Percentiles rank a stretch among this genome's conserved stretches.
Evolutionary conservation across 2,113 vertebrate genomes (phyloP).

Genomic region (Pyxicephalus adspersus): DNA sequence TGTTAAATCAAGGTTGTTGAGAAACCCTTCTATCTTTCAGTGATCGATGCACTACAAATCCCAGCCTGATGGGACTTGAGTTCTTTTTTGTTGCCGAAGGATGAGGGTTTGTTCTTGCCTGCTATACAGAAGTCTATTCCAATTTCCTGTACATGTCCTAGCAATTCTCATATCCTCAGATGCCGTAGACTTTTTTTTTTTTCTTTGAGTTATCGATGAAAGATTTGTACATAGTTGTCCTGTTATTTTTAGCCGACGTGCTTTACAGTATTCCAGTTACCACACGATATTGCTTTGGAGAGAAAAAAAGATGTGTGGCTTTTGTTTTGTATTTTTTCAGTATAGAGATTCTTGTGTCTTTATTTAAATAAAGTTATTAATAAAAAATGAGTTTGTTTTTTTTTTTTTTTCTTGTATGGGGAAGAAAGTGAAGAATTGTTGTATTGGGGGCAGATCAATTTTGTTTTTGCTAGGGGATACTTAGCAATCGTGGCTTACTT

Average conservation of each 20-base stretch:
- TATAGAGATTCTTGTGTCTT: slow-evolving; percentile 86
- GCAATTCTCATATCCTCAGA: slow-evolving; percentile 76
- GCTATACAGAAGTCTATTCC: slow-evolving; percentile 64
- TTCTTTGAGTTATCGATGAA: slow-evolving; percentile 75
- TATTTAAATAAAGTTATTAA: slow-evolving; percentile 95
- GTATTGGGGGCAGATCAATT: no score
- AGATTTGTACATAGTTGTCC: slow-evolving; percentile 79
- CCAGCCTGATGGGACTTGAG: no score
- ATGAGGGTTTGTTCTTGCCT: no score
- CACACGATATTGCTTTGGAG: slow-evolving; percentile 78
- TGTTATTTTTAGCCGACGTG: slow-evolving; percentile 79
- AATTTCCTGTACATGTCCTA: slow-evolving; percentile 73
- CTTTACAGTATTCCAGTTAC: slow-evolving; percentile 80
- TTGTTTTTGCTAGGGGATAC: no score
- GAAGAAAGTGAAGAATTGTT: no score
- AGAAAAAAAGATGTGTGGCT: slow-evolving; percentile 77
- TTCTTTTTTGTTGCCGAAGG: no score
- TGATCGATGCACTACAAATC: no score
- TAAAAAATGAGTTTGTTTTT: slow-evolving; percentile 62
- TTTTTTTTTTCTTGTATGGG: no score
- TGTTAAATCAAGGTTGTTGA: slow-evolving; percentile 72
- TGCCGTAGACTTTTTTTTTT: slow-evolving; percentile 68
- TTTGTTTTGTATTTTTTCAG: slow-evolving; percentile 85
- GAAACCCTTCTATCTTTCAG: no score
- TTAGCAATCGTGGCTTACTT: no score